Percentiles rank a stretch among this genome's conserved stretches.
Evolutionary conservation across 2,888 invertebrate genomes (phyloP).

Genomic region (Eupithecia subumbrata): DNA sequence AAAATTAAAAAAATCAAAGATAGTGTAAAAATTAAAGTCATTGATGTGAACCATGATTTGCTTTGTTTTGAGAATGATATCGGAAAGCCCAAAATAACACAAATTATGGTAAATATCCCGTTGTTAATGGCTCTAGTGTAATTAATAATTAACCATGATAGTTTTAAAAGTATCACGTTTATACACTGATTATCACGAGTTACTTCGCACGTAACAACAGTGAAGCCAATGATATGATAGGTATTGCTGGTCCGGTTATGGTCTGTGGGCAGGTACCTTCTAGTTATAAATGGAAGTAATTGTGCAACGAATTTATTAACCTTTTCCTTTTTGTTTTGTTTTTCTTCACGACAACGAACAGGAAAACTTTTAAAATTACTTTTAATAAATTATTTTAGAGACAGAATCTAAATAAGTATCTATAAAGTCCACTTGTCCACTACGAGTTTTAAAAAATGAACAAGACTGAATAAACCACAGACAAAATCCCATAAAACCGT

Average conservation of each 20-base stretch:
- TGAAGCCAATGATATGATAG: conserved; percentile 9
- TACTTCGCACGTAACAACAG: neutral
- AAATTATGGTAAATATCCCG: too few relatives aligned
- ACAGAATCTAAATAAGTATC: neutral
- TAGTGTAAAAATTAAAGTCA: too few relatives aligned
- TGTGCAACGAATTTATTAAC: conserved; percentile 10
- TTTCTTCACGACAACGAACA: neutral
- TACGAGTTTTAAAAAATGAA: neutral
- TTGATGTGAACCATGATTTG: too few relatives aligned
- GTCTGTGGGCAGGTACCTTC: conserved; percentile 53
- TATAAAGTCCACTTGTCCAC: neutral
- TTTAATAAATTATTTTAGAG: neutral
- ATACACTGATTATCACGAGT: too few relatives aligned
- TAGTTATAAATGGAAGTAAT: conserved; percentile 22
- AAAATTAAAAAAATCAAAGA: too few relatives aligned
- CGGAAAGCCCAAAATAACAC: too few relatives aligned
- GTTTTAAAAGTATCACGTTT: too few relatives aligned
- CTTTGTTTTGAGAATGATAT: too few relatives aligned
- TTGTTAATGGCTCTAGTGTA: too few relatives aligned
- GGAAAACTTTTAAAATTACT: neutral
- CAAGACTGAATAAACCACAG: neutral
- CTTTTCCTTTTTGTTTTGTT: conserved; percentile 6
- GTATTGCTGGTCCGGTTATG: conserved; percentile 56
- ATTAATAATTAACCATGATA: too few relatives aligned
- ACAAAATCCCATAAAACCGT: neutral